phyloP scores from a whole-genome alignment of 2,113 vertebrate genomes.

The Sturnus vulgaris region DNA sequence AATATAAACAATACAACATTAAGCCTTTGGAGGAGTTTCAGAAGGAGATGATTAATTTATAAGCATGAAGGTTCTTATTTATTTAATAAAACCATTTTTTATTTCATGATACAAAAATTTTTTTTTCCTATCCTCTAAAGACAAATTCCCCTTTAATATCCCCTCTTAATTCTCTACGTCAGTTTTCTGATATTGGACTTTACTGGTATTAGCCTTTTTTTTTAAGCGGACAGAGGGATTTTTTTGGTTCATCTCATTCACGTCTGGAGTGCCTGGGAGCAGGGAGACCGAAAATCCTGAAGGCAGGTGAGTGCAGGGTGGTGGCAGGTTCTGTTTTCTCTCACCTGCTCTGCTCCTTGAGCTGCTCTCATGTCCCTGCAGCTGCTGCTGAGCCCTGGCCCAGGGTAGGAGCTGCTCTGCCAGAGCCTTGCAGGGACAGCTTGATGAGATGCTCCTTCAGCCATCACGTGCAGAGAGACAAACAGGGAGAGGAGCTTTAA shows the following conservation, averaged over 20 bases:
- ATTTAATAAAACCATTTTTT: too few species aligned
- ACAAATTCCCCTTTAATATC: not conserved
- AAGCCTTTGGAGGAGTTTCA: not conserved
- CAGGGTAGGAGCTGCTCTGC: not conserved
- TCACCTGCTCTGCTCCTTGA: not conserved
- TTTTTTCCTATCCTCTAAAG: not conserved
- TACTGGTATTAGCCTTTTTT: not conserved
- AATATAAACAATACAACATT: not conserved
- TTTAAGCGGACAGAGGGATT: not conserved
- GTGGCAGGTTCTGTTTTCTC: not conserved
- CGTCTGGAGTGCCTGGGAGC: not conserved
- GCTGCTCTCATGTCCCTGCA: not conserved
- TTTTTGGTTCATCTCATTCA: not conserved
- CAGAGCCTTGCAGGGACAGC: conserved; percentile 11
- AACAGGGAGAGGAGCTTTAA: not conserved
- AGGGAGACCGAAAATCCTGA: not conserved
- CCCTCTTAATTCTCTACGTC: not conserved
- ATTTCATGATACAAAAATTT: not conserved
- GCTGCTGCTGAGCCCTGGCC: conserved; percentile 8
- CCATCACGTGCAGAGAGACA: not conserved
- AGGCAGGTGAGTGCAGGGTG: not conserved
- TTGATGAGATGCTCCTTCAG: not conserved
- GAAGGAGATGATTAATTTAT: not conserved
- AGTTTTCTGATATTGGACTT: not conserved
- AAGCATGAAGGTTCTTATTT: not conserved